Conservation (phyloP, 2,113 vertebrate genomes). For the Prinia subflava region DNA sequence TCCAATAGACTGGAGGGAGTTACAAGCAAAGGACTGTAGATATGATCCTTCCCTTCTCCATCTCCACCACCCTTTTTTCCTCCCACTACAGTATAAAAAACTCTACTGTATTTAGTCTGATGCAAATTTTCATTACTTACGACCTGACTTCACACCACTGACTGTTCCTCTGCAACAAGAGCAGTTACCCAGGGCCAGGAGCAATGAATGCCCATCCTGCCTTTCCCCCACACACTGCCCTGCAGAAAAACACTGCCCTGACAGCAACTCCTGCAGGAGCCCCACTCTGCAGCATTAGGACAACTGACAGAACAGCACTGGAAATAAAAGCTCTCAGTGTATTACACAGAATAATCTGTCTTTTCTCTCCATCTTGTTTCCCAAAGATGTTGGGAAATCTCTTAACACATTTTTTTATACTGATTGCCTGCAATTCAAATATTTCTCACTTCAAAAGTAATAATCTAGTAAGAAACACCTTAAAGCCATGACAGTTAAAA, state of each 20-base stretch:
- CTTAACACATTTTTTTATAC: neutral
- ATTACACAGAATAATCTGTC: neutral
- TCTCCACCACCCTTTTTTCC: neutral
- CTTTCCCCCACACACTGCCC: neutral
- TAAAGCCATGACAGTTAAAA: neutral
- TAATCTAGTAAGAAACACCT: neutral
- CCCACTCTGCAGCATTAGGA: neutral
- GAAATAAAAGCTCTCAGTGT: neutral
- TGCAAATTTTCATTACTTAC: neutral
- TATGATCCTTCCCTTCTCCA: neutral
- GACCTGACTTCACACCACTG: accelerated
- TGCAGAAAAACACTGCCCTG: neutral
- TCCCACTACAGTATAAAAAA: neutral
- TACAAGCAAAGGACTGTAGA: neutral
- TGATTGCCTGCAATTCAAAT: neutral
- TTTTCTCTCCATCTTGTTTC: neutral
- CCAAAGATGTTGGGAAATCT: neutral
- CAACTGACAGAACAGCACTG: neutral
- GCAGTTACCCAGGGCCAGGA: neutral
- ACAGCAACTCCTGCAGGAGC: neutral
- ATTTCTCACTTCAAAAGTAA: neutral
- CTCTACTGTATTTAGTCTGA: neutral
- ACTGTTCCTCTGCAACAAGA: neutral
- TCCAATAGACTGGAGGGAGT: neutral
- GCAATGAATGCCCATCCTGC: neutral